Evolutionary conservation across 2,113 vertebrate species (phyloP).

Genomic region (Cisticola juncidis): DNA sequence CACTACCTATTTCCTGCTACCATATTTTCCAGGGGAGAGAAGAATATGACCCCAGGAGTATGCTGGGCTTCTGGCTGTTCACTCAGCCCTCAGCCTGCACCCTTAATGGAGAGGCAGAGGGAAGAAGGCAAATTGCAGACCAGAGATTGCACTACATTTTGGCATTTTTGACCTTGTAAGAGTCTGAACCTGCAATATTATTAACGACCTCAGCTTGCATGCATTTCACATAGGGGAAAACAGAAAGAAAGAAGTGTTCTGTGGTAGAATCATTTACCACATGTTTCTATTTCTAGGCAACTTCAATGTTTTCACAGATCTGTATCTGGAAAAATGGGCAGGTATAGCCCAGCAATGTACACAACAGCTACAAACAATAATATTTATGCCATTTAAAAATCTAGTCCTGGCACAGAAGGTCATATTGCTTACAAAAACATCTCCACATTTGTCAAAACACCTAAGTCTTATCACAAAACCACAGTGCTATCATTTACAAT

Average conservation of each 20-base stretch:
- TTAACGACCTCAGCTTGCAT: background rate
- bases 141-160: background rate
- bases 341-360: background rate
- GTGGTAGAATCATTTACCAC: background rate
- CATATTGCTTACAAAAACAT: background rate
- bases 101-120: background rate
- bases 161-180: background rate
- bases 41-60: background rate
- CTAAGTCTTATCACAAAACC: background rate
- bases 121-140: background rate
- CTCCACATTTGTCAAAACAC: background rate
- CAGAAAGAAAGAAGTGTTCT: background rate
- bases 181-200: background rate
- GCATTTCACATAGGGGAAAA: background rate
- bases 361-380: background rate
- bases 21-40: background rate
- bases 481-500: background rate
- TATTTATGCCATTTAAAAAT: background rate
- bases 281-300: slow-evolving; percentile 24
- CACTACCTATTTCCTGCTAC: background rate
- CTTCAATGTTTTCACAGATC: background rate
- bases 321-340: slow-evolving; percentile 24
- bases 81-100: background rate
- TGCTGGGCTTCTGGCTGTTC: background rate
- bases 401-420: background rate